Percentiles rank a stretch among this genome's conserved stretches.
Evolutionary conservation across 2,113 vertebrate species (phyloP).

Genomic region (Spilogale gracilis): DNA sequence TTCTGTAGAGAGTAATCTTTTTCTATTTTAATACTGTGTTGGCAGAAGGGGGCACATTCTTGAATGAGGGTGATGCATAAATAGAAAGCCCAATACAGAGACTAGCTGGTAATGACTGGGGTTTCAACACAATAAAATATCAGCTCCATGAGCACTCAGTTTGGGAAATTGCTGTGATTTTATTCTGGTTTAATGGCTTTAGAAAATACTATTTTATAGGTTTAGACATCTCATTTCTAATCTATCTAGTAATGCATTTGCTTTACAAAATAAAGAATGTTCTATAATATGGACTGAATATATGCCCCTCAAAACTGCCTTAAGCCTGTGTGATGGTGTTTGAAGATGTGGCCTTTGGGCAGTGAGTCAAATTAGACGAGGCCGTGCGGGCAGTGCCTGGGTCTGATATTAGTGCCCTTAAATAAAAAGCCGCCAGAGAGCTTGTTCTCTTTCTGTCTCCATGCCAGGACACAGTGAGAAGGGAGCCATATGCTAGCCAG

Average conservation of each 20-base stretch:
- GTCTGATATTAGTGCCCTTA: neutral
- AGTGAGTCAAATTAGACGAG: neutral
- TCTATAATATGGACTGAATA: neutral
- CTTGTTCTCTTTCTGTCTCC: neutral
- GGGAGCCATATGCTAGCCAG: neutral
- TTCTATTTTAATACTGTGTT: constrained; percentile 10
- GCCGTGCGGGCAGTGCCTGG: neutral
- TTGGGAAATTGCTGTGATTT: constrained; percentile 54
- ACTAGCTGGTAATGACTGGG: neutral
- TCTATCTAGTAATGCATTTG: constrained; percentile 32
- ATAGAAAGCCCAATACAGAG: constrained; percentile 8
- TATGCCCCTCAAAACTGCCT: neutral
- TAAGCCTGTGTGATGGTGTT: neutral
- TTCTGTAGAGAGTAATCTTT: constrained; percentile 19
- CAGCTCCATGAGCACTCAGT: neutral
- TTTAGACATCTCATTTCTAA: neutral
- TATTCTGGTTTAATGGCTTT: constrained; percentile 28
- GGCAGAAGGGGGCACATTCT: neutral
- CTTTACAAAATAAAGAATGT: constrained; percentile 10
- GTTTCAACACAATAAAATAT: constrained; percentile 21
- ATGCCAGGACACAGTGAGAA: neutral
- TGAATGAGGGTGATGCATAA: constrained; percentile 13
- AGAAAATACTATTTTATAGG: constrained; percentile 36
- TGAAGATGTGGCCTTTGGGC: neutral
- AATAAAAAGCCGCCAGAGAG: neutral